phyloP scores from a whole-genome alignment of 2,888 invertebrate species.

The Argynnis bischoffii region DNA sequence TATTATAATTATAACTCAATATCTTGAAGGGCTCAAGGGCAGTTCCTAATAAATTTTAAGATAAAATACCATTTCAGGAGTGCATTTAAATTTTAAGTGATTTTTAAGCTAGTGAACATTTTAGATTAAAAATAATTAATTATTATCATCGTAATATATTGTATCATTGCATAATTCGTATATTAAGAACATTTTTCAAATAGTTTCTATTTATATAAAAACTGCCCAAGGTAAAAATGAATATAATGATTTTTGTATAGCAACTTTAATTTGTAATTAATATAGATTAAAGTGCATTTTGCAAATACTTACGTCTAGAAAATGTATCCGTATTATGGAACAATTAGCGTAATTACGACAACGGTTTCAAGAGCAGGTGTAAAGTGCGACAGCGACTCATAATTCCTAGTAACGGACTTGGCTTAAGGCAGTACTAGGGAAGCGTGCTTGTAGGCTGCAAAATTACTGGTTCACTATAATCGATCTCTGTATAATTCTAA shows the following conservation, averaged over 20 bases:
- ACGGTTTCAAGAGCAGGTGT: slow-evolving; percentile 77
- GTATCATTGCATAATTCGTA: too few species aligned
- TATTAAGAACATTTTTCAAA: too few species aligned
- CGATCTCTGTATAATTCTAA: slow-evolving; percentile 70
- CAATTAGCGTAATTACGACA: slow-evolving; percentile 75
- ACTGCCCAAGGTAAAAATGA: not conserved
- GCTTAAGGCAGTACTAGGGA: slow-evolving; percentile 74
- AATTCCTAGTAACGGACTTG: slow-evolving; percentile 76
- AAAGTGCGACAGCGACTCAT: slow-evolving; percentile 65
- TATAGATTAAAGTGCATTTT: slow-evolving; percentile 33
- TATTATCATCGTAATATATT: too few species aligned
- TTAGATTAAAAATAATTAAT: too few species aligned
- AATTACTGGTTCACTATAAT: slow-evolving; percentile 72
- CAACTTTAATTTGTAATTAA: slow-evolving; percentile 20
- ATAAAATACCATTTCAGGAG: too few species aligned
- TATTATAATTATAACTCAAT: too few species aligned
- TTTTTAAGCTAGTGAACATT: too few species aligned
- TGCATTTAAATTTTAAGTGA: too few species aligned
- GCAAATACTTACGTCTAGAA: slow-evolving; percentile 37
- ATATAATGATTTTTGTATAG: not conserved
- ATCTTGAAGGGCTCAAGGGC: too few species aligned
- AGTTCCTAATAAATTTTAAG: too few species aligned
- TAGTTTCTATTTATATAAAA: not conserved
- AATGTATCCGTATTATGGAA: slow-evolving; percentile 46
- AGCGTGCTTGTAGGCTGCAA: slow-evolving; percentile 72